phyloP scores from a whole-genome alignment of 2,888 invertebrate species.

The Mellilla xanthometata region DNA sequence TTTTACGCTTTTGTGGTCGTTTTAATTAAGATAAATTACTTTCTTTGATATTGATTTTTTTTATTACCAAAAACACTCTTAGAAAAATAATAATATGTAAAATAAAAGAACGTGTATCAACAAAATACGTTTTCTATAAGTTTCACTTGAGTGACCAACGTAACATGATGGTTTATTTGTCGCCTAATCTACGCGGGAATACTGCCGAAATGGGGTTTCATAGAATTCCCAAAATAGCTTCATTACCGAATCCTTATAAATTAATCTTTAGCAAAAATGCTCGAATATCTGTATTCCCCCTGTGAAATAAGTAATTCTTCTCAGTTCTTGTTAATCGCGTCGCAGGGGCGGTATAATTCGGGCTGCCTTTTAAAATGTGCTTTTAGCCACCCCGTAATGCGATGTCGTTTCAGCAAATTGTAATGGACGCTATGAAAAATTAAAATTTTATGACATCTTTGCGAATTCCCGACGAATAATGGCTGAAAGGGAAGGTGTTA shows the following conservation, averaged over 20 bases:
- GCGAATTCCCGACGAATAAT: constrained; percentile 38
- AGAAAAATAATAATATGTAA: too few species aligned
- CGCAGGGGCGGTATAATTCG: constrained; percentile 49
- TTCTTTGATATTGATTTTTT: too few species aligned
- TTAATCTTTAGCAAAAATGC: constrained; percentile 2
- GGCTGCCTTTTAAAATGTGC: constrained; percentile 62
- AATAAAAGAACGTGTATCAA: too few species aligned
- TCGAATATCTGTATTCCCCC: constrained; percentile 8
- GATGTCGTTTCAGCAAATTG: constrained; percentile 58
- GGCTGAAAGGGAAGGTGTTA: constrained; percentile 28
- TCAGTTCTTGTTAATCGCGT: constrained; percentile 33
- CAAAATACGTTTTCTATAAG: too few species aligned
- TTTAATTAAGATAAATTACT: too few species aligned
- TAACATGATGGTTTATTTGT: too few species aligned
- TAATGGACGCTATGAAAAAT: constrained; percentile 55
- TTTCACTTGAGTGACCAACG: too few species aligned
- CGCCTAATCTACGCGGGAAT: too few species aligned
- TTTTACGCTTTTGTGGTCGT: not conserved
- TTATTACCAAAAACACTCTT: too few species aligned
- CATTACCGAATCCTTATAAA: not conserved
- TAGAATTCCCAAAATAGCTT: not conserved
- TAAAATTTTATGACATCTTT: constrained; percentile 58
- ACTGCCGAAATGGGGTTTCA: too few species aligned
- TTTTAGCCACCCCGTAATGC: constrained; percentile 56
- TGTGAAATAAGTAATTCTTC: constrained; percentile 22